Evolutionary conservation across 2,888 invertebrate species (phyloP), one percentile per base, ranked within the genome.

Genomic region (Ernsta delagoae): DNA sequence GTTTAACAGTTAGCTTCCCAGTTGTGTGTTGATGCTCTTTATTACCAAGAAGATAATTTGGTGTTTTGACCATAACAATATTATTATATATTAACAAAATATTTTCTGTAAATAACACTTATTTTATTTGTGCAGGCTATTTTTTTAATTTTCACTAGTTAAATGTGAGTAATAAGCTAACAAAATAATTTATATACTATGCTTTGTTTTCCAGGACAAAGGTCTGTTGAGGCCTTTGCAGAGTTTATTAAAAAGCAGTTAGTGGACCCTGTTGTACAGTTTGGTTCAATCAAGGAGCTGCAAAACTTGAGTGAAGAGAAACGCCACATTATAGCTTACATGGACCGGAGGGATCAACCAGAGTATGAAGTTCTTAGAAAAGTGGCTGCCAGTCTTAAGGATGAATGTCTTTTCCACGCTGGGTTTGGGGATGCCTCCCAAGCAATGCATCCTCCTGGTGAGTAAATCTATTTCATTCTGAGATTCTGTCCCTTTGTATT

Each of bases 341-440:
- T 98, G 90, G 97, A 97, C 77, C 92, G 95, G 34, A 95, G 97
- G 74, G 96, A 97, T 80, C 96, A 96, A 78, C 95, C 96, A 0
- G 97, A 98, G 80, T 98, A 98, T 86, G 94, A 96, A 75, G 95
- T 95, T 63, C 96, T 98, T 83, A 94, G 97, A 61, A 95, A 96
- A 80, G 97, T 97, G 5, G 98, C 99, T 0, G 96, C 96, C 5
- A 97, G 97, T 81, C 94, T 99, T 7, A 97, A 99, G 83, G 98
- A 99, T 82, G 99, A 99, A 82, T 99, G 99, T 83, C 95, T 96
- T 73, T 99, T 99, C 84, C 97, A 97, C 87, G 97, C 96, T 79
- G 98, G 98, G 0, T 97, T 98, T 89, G 99, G 98, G 11, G 96
- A 97, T 73, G 95, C 96, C 0, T 96, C 96, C 24, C 93, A 94